Evolutionary conservation across 2,113 vertebrate species (phyloP).

Genomic region (Crocuta crocuta): DNA sequence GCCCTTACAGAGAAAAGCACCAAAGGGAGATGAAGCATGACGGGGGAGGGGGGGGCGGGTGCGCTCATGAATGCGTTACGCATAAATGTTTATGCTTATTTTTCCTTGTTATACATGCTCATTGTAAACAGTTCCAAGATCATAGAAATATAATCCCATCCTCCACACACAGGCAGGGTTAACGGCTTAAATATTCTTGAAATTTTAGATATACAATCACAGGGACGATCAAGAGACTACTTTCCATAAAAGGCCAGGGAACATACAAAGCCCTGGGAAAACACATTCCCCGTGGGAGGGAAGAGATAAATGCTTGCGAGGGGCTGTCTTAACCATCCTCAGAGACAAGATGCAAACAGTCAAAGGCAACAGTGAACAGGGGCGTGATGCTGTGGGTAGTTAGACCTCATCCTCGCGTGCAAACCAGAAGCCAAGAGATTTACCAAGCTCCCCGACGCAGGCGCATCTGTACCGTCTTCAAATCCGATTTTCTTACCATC

Average conservation of each 20-base stretch:
- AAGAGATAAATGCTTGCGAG: slow-evolving; percentile 76
- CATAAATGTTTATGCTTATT: neutral
- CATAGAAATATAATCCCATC: neutral
- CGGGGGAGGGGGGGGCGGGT: too few species aligned
- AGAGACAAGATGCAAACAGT: slow-evolving; percentile 79
- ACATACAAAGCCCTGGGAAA: slow-evolving; percentile 64
- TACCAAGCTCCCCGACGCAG: slow-evolving; percentile 80
- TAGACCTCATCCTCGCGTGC: slow-evolving; percentile 63
- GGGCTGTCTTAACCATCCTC: slow-evolving; percentile 74
- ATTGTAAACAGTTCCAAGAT: neutral
- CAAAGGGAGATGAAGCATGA: neutral
- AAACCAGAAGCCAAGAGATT: slow-evolving; percentile 83
- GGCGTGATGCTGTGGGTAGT: neutral
- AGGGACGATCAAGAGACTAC: slow-evolving; percentile 43
- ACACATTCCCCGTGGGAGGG: slow-evolving; percentile 63
- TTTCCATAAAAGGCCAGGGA: slow-evolving; percentile 69
- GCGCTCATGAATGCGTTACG: neutral
- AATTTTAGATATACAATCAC: slow-evolving; percentile 47
- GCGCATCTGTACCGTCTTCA: slow-evolving; percentile 86
- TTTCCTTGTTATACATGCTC: neutral
- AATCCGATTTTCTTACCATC: slow-evolving; percentile 89
- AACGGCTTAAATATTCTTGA: slow-evolving; percentile 50
- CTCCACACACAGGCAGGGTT: slow-evolving; percentile 20
- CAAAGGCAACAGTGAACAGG: slow-evolving; percentile 73
- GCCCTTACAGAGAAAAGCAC: slow-evolving; percentile 76